Conservation (phyloP, 1,140 invertebrate species). For the Homalodisca vitripennis region DNA sequence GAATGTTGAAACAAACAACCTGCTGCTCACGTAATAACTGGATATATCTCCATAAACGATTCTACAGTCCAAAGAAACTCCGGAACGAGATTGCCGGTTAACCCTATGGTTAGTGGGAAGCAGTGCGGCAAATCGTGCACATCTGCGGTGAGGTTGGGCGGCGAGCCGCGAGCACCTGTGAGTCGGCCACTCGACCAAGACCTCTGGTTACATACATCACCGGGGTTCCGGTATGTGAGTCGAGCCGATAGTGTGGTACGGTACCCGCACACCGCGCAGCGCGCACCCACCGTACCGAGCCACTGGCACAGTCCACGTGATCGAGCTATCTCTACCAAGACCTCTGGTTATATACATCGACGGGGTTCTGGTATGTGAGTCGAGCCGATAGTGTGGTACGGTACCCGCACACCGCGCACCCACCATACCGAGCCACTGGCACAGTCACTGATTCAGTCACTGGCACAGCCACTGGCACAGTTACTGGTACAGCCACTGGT, state of each 20-base stretch:
- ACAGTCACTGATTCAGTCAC: too few species aligned
- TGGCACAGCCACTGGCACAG: too few species aligned
- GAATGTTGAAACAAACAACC: too few species aligned
- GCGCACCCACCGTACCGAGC: too few species aligned
- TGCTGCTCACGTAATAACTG: too few species aligned
- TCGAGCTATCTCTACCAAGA: too few species aligned
- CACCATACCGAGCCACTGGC: too few species aligned
- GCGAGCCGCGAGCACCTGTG: background rate
- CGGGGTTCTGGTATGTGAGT: background rate
- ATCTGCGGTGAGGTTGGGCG: background rate
- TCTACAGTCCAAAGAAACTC: too few species aligned
- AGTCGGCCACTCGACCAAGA: background rate
- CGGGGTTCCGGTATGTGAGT: slow-evolving; percentile 1
- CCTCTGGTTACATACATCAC: background rate
- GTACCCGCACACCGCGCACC: background rate
- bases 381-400: background rate
- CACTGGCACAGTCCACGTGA: too few species aligned
- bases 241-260: background rate
- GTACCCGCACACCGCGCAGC: background rate
- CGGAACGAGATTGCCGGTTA: too few species aligned
- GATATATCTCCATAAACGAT: too few species aligned
- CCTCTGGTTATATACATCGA: background rate
- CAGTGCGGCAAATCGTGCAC: slow-evolving; percentile 5
- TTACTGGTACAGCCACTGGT: too few species aligned
- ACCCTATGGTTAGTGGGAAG: slow-evolving; percentile 5